Conservation (phyloP, 2,797 vertebrate species). For the Gallirallus australis region DNA sequence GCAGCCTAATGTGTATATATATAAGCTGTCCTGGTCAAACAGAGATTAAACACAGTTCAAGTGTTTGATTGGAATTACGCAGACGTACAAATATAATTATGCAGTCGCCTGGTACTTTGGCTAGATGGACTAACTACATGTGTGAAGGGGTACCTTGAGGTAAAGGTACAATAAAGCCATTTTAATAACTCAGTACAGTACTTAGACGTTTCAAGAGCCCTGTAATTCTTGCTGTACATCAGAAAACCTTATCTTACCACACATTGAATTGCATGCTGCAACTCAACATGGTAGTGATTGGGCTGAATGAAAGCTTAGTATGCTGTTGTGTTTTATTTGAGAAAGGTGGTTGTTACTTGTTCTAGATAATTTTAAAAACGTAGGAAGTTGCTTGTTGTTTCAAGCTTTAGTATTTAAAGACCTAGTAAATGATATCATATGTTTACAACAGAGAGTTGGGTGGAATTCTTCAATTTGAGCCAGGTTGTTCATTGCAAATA, state of each 20-base stretch:
- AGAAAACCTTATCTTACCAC: background rate
- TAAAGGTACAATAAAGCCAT: background rate
- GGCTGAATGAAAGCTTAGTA: background rate
- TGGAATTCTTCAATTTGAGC: background rate
- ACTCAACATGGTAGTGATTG: background rate
- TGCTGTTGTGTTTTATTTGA: background rate
- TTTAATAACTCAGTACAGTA: background rate
- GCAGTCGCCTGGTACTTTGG: background rate
- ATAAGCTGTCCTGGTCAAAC: background rate
- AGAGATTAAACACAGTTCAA: constrained; percentile 1
- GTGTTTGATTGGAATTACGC: background rate
- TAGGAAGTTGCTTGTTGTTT: background rate
- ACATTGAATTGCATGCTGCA: background rate
- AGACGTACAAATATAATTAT: background rate
- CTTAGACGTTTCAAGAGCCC: background rate
- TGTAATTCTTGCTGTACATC: background rate
- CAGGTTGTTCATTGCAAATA: background rate
- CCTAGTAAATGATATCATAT: background rate
- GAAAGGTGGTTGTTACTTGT: background rate
- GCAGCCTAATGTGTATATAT: background rate
- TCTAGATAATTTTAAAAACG: background rate
- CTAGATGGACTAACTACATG: background rate
- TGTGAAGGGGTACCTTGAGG: background rate
- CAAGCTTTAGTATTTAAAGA: background rate
- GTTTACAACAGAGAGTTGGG: background rate